Evolutionary conservation across 1,140 invertebrate genomes (phyloP).

Genomic region (Psilanteris sp.): DNA sequence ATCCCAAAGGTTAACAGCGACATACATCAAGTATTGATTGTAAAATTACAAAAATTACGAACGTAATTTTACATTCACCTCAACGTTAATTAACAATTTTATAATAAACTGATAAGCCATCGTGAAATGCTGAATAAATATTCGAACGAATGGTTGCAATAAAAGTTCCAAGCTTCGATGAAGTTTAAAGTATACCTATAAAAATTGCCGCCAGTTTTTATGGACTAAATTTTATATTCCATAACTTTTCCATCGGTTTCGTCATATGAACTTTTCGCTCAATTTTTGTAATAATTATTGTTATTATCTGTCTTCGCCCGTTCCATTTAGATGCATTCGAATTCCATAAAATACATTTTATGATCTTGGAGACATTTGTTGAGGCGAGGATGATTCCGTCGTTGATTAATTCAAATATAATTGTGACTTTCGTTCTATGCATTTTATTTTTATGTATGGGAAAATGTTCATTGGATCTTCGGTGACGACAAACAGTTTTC

Average conservation of each 20-base stretch:
- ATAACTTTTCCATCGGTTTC: conserved; percentile 14
- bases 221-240: conserved; percentile 2
- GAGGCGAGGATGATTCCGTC: background rate
- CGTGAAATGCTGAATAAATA: background rate
- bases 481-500: conserved; percentile 13
- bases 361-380: background rate
- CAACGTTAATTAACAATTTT: conserved; percentile 29
- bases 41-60: conserved; percentile 40
- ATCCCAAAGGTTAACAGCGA: conserved; percentile 24
- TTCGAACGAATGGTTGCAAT: conserved; percentile 4
- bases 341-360: background rate
- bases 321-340: background rate
- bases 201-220: conserved; percentile 3
- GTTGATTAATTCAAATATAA: conserved; percentile 6
- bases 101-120: conserved; percentile 30
- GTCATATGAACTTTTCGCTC: conserved; percentile 9
- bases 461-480: conserved; percentile 31
- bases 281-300: background rate
- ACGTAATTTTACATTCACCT: conserved; percentile 2
- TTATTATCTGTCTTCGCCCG: no score
- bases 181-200: conserved; percentile 1
- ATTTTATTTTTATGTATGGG: conserved; percentile 22
- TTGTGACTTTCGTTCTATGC: background rate
- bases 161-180: conserved; percentile 21
- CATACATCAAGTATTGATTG: conserved; percentile 2